Evolutionary conservation across 1,140 invertebrate species (phyloP), one percentile per base, ranked within the genome.

Genomic region (Aporrectodea caliginosa): DNA sequence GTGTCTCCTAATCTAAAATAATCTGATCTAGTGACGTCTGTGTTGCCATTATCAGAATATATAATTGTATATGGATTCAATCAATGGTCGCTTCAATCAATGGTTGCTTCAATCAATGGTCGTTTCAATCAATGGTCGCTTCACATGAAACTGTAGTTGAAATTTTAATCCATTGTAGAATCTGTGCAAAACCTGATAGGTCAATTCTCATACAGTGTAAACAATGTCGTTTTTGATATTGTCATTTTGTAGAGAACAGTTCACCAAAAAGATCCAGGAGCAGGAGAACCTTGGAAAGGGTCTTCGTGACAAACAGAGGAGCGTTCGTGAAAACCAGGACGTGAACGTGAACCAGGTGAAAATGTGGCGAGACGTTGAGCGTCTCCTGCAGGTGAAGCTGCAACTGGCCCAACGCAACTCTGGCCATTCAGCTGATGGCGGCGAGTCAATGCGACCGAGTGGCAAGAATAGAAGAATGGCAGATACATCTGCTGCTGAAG

Each of bases 291-390:
- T 89, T 35, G 89, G 89, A n/a, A 90, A 90, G 78, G 83, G 87
- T 34, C 85, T 93, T 1, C 89, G 90, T 73, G 90, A 92, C 68
- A 90, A 92, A 78, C 91, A 92, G 84, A 91, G 91, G 83, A 84
- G 85, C 68, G 87, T 92, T 0, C 89, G 90, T 71, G 90, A 92
- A 71, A 89, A 88, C 72, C 89, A 91, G 88, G 69, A 33, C 30
- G 58, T 31, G 71, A 73, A 77, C 29, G 58, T 33, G 69, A 90
- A 90, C 80, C 92, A 93, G 87, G 90, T 91, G 78, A 89, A 90
- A 81, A 90, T 92, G 86, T 93, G 92, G 92, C 90, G 89, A 73
- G 90, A 92, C 87, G 83, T 93, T 6, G 85, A 90, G 77, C 82
- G 85, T 32, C 83, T 90, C 0, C 79, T 90, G 80, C 88, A 89